Percentiles rank a stretch among this genome's conserved stretches.
These are phyloP conservation scores for Cephalopterus ornatus DNA, from an alignment of 2,113 vertebrate genomes.

Conservation along the genomic window DNA sequence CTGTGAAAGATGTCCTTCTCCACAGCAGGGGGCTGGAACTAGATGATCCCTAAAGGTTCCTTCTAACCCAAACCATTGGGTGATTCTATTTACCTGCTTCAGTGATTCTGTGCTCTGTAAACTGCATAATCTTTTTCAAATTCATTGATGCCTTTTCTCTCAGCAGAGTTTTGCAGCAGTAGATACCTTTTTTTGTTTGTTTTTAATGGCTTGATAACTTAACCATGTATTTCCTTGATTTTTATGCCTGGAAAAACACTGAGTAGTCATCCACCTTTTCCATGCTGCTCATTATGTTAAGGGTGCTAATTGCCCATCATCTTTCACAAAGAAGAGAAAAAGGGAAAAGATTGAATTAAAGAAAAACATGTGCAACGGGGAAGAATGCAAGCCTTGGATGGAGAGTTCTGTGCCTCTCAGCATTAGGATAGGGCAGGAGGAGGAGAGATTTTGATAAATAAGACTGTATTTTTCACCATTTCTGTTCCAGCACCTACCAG, in stretches of 20 bases:
- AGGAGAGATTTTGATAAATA: neutral
- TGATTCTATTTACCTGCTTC: neutral
- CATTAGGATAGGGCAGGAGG: neutral
- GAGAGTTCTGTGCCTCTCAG: neutral
- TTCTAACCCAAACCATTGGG: neutral
- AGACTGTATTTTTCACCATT: neutral
- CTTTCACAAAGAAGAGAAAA: neutral
- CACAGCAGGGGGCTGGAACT: neutral
- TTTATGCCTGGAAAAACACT: neutral
- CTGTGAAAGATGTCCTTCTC: neutral
- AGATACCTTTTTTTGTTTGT: neutral
- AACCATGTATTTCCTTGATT: neutral
- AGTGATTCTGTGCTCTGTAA: neutral
- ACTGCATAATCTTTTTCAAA: neutral
- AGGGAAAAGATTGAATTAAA: neutral
- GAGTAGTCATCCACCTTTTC: neutral
- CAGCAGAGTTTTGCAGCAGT: neutral
- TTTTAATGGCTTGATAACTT: neutral
- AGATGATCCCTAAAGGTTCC: neutral
- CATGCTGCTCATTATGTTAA: neutral
- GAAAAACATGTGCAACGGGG: neutral
- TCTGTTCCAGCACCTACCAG: slow-evolving; percentile 48
- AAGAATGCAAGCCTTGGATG: neutral
- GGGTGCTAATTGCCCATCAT: neutral
- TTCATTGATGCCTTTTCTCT: neutral